Percentiles rank a stretch among this genome's conserved stretches.
These are phyloP conservation scores for Pteromalus puparum DNA, from an alignment of 1,140 invertebrate genomes.

Conservation along the genomic window DNA sequence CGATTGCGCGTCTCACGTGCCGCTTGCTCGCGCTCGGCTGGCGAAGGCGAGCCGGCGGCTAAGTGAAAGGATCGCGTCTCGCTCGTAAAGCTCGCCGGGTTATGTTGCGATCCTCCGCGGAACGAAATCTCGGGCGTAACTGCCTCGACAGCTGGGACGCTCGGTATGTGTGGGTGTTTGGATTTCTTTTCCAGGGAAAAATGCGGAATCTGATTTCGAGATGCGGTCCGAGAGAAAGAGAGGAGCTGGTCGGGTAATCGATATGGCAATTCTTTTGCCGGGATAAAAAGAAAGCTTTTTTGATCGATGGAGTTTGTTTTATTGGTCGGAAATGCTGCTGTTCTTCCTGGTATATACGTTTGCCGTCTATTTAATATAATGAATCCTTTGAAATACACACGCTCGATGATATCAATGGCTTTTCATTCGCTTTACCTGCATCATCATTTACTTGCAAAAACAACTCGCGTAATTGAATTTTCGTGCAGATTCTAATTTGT, in stretches of 20 bases:
- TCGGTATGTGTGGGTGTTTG: background rate
- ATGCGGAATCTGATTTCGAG: background rate
- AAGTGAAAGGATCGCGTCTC: slow-evolving; percentile 36
- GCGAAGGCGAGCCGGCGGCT: background rate
- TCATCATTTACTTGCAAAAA: too few relatives aligned
- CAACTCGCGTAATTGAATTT: too few relatives aligned
- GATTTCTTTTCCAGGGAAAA: background rate
- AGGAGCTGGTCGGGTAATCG: background rate
- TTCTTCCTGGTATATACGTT: too few relatives aligned
- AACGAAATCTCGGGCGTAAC: slow-evolving; percentile 12
- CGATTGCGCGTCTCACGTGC: background rate
- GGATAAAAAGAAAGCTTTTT: too few relatives aligned
- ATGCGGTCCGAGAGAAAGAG: background rate
- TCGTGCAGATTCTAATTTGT: too few relatives aligned
- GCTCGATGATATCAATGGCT: too few relatives aligned
- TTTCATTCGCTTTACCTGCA: too few relatives aligned
- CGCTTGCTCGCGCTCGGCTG: background rate
- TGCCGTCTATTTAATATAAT: too few relatives aligned
- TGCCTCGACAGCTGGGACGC: slow-evolving; percentile 12
- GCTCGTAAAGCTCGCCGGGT: slow-evolving; percentile 26
- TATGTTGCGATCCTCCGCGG: slow-evolving; percentile 12
- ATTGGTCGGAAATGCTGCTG: too few relatives aligned
- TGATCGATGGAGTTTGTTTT: too few relatives aligned
- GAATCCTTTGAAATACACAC: too few relatives aligned
- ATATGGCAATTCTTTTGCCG: background rate